These are phyloP conservation scores for Sylvicola cinctus DNA, from an alignment of 2,888 invertebrate species.

Conservation along the genomic window DNA sequence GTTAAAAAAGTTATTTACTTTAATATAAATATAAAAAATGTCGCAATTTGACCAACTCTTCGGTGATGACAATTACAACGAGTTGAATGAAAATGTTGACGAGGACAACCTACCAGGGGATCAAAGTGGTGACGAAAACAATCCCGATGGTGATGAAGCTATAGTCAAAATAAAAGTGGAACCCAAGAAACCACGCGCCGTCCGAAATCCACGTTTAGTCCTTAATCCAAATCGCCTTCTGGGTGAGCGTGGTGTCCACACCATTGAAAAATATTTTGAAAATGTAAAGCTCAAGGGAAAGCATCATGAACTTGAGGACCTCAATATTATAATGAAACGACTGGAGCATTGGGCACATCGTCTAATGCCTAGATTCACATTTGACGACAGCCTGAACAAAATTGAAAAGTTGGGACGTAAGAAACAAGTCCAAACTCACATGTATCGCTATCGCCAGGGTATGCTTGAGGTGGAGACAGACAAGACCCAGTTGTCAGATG, in stretches of 20 bases:
- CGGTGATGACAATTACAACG: conserved; percentile 16
- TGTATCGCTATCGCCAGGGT: conserved; percentile 42
- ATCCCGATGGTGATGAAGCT: conserved; percentile 19
- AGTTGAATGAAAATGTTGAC: conserved; percentile 17
- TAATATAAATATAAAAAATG: too few relatives aligned
- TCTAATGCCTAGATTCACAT: conserved; percentile 71
- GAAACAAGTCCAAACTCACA: conserved; percentile 48
- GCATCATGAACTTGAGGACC: conserved; percentile 64
- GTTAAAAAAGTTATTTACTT: too few relatives aligned
- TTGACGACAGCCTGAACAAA: conserved; percentile 64
- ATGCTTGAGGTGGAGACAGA: conserved; percentile 23
- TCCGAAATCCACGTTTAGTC: conserved; percentile 42
- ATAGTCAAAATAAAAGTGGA: conserved; percentile 18
- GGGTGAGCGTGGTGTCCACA: conserved; percentile 57
- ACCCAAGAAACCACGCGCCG: conserved; percentile 32
- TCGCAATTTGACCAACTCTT: too few relatives aligned
- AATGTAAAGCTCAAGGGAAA: conserved; percentile 60
- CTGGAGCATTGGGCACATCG: conserved; percentile 89
- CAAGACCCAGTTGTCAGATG: conserved; percentile 9
- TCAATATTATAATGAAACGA: conserved; percentile 56
- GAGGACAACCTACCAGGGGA: conserved; percentile 31
- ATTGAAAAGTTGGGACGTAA: conserved; percentile 59
- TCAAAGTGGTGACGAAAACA: conserved; percentile 20
- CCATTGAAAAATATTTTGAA: conserved; percentile 56
- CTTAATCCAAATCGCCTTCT: conserved; percentile 50